Evolutionary conservation across 2,888 invertebrate species (phyloP).

Genomic region (Hypolimnas misippus): DNA sequence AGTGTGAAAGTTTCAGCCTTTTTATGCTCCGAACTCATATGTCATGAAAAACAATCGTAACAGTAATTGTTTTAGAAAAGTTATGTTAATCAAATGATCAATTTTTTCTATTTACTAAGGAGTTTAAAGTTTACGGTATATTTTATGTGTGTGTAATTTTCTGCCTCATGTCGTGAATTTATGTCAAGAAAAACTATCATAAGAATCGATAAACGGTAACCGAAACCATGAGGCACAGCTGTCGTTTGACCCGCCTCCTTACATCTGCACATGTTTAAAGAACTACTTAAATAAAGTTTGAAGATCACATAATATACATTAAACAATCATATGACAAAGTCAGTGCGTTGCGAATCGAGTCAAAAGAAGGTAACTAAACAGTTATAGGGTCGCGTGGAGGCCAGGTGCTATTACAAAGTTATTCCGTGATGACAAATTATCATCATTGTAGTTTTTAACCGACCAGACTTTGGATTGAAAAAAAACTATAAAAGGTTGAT

Average conservation of each 20-base stretch:
- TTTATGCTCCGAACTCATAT: no score
- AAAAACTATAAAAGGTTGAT: conserved; percentile 63
- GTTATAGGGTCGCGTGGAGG: conserved; percentile 70
- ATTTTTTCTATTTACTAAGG: no score
- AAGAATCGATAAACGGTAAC: conserved; percentile 60
- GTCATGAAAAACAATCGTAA: no score
- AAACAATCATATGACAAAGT: conserved; percentile 78
- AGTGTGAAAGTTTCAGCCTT: no score
- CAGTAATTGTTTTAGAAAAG: no score
- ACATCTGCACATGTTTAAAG: conserved; percentile 78
- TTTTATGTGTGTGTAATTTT: no score
- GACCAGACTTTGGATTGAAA: conserved; percentile 52
- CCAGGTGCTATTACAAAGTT: conserved; percentile 71
- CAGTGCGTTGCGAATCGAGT: conserved; percentile 73
- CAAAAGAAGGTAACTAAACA: conserved; percentile 41
- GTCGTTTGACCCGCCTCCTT: conserved; percentile 52
- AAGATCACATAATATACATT: conserved; percentile 83
- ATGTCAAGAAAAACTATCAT: conserved; percentile 39
- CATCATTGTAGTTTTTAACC: conserved; percentile 73
- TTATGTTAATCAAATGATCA: no score
- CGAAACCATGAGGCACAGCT: conserved; percentile 63
- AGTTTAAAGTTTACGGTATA: no score
- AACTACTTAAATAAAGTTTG: conserved; percentile 79
- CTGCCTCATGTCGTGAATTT: neutral
- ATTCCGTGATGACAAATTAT: conserved; percentile 78